phyloP scores from a whole-genome alignment of 2,797 vertebrate species.

The Pipistrellus pipistrellus region DNA sequence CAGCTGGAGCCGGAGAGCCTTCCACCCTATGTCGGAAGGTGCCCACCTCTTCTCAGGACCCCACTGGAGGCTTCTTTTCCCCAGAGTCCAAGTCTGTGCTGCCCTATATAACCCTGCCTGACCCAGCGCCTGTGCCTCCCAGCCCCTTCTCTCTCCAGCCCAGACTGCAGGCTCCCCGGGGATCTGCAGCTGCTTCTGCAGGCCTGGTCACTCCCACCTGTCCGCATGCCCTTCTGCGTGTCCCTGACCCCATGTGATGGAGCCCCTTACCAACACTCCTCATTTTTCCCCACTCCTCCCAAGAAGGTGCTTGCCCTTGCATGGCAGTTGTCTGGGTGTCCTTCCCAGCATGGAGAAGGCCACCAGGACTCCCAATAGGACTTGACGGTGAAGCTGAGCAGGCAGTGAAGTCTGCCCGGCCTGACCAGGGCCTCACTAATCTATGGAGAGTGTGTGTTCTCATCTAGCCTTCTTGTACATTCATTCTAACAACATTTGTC shows the following conservation, averaged over 20 bases:
- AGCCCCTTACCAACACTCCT: too few relatives aligned
- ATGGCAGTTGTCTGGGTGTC: background rate
- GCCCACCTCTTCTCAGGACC: background rate
- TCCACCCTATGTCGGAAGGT: background rate
- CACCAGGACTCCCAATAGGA: background rate
- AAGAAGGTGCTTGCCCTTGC: background rate
- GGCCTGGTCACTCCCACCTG: background rate
- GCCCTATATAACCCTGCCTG: background rate
- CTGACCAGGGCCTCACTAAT: background rate
- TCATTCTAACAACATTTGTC: background rate
- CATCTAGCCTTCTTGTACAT: background rate
- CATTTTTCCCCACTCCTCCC: background rate
- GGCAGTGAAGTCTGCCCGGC: too few relatives aligned
- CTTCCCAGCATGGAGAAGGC: background rate
- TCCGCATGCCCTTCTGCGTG: background rate
- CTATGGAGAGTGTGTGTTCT: background rate
- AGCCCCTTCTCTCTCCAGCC: background rate
- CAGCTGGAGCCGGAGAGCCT: background rate
- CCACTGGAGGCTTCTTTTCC: background rate
- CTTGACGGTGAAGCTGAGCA: background rate
- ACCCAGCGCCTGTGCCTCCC: fast-evolving
- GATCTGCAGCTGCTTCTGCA: background rate
- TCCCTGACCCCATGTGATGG: background rate
- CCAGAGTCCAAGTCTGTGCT: background rate
- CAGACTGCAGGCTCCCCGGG: background rate